These are phyloP conservation scores for Centropyge bicolor DNA, from an alignment of 2,797 vertebrate species.

Conservation along the genomic window DNA sequence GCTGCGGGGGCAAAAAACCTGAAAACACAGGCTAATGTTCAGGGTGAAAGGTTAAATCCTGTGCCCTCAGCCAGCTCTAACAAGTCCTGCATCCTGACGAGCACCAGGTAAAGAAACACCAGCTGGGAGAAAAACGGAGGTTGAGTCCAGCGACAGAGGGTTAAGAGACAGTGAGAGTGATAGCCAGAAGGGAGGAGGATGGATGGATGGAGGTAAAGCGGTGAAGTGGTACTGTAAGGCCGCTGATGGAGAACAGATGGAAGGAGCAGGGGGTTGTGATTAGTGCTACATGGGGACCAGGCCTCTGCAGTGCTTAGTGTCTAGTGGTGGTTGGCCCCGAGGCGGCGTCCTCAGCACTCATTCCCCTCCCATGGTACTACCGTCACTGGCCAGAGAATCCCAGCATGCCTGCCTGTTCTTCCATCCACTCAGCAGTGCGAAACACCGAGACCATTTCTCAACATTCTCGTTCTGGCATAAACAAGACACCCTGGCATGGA, in stretches of 20 bases:
- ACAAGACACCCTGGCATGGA: conserved; percentile 76
- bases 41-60: conserved; percentile 20
- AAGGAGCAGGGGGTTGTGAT: conserved; percentile 80
- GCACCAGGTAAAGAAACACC: conserved; percentile 22
- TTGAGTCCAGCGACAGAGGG: conserved; percentile 43
- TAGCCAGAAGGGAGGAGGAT: conserved; percentile 56
- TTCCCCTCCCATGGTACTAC: conserved; percentile 63
- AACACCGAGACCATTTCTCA: conserved; percentile 63
- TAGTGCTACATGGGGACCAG: conserved; percentile 77
- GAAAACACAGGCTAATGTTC: conserved; percentile 30
- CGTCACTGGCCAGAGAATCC: conserved; percentile 69
- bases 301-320: conserved; percentile 69
- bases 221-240: conserved; percentile 59
- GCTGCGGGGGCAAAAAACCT: conserved; percentile 1
- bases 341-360: conserved; percentile 61
- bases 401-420: conserved; percentile 62
- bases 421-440: conserved; percentile 44
- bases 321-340: conserved; percentile 73
- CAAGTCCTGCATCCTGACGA: conserved; percentile 28
- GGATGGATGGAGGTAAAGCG: conserved; percentile 58
- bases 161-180: conserved; percentile 53
- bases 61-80: conserved; percentile 23
- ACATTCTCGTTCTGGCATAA: conserved; percentile 71
- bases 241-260: conserved; percentile 84
- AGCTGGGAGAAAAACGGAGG: conserved; percentile 6